A percentile compares a stretch with the other conserved stretches of the same genome.
phyloP scores from a whole-genome alignment of 2,113 vertebrate species.

The Syrrhaptes paradoxus region DNA sequence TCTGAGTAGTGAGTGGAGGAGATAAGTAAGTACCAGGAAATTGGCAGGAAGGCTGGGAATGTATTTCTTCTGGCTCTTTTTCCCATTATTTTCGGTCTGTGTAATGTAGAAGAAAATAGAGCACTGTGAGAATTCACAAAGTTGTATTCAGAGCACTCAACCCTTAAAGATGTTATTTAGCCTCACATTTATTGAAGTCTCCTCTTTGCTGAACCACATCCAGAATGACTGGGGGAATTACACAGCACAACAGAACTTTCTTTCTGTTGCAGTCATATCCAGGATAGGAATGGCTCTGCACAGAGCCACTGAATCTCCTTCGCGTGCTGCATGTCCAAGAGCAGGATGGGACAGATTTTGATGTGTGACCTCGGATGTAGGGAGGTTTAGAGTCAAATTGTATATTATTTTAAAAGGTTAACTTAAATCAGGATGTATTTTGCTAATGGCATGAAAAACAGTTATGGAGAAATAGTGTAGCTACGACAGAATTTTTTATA shows the following conservation, averaged over 20 bases:
- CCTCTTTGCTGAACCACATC: not conserved
- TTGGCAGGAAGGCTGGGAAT: not conserved
- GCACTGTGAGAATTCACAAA: not conserved
- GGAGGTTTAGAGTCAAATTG: not conserved
- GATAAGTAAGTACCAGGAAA: not conserved
- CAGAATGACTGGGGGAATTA: not conserved
- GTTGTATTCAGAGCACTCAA: not conserved
- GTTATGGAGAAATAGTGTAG: not conserved
- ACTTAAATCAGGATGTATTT: not conserved
- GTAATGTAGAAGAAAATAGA: not conserved
- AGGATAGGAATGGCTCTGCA: not conserved
- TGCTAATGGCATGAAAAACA: not conserved
- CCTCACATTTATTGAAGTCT: not conserved
- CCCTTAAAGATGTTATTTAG: not conserved
- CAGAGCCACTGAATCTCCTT: not conserved
- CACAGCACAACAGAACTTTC: not conserved
- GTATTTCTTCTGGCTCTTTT: conserved; percentile 22
- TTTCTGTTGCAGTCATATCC: not conserved
- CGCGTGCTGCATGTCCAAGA: not conserved
- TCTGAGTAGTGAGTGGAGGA: not conserved
- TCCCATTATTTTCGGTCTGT: not conserved
- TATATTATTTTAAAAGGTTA: not conserved
- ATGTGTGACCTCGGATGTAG: not conserved
- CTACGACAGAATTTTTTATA: not conserved
- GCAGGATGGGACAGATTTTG: not conserved